These are phyloP conservation scores for Styela clava DNA, from an alignment of 23 tunicate species.

Conservation along the genomic window DNA sequence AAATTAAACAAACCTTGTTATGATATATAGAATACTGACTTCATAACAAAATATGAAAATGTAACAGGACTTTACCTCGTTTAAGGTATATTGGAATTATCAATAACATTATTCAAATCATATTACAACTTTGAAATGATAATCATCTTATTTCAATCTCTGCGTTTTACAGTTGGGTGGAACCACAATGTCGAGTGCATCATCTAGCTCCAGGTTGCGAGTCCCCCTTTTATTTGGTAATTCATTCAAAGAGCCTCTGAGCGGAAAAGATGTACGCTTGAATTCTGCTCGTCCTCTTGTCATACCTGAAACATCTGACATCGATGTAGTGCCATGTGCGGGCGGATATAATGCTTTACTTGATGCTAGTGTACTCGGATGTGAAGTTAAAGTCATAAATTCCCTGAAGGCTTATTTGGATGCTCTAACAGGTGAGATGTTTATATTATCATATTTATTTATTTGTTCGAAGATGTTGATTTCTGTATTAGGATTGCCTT, in stretches of 20 bases:
- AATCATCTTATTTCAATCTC: too few relatives aligned
- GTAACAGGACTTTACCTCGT: too few relatives aligned
- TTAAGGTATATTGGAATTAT: too few relatives aligned
- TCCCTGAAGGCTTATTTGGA: constrained; percentile 52
- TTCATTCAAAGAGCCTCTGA: constrained; percentile 69
- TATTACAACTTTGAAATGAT: too few relatives aligned
- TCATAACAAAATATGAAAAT: too few relatives aligned
- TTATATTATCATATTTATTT: neutral
- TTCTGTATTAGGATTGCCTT: neutral
- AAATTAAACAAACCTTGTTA: too few relatives aligned
- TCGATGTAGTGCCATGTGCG: constrained; percentile 51
- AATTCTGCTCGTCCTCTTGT: constrained; percentile 40
- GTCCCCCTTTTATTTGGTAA: constrained; percentile 68
- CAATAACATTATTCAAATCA: too few relatives aligned
- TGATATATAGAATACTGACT: too few relatives aligned
- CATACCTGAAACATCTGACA: constrained; percentile 35
- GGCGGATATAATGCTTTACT: constrained; percentile 78
- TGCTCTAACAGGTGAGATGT: constrained; percentile 49
- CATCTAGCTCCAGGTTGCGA: constrained; percentile 40
- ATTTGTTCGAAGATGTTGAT: neutral
- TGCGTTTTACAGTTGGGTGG: constrained; percentile 77
- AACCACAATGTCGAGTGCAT: constrained; percentile 49
- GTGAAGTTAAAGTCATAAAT: constrained; percentile 48
- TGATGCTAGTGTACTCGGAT: constrained; percentile 46
- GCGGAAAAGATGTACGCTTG: constrained; percentile 52